A percentile compares a stretch with the other conserved stretches of the same genome.
These are phyloP conservation scores for Cheilosia soror DNA, from an alignment of 2,888 invertebrate genomes.

Conservation along the genomic window DNA sequence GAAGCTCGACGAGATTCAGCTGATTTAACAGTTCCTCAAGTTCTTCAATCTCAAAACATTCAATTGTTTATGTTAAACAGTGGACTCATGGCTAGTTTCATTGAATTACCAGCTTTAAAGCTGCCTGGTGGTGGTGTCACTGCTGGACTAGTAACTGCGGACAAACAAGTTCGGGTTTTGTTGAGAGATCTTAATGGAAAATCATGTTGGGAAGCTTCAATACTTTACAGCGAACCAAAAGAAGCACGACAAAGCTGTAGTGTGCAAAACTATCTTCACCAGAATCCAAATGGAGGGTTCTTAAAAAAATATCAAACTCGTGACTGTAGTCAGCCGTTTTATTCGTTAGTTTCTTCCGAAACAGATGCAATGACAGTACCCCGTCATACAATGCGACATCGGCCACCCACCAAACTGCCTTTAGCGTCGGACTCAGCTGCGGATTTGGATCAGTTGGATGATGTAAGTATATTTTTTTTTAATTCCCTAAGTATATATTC, in stretches of 20 bases:
- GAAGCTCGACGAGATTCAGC: slow-evolving; percentile 81
- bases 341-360: slow-evolving; percentile 77
- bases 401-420: slow-evolving; percentile 91
- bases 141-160: slow-evolving; percentile 90
- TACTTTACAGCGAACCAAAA: slow-evolving; percentile 91
- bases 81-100: slow-evolving; percentile 92
- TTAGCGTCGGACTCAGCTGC: slow-evolving; percentile 92
- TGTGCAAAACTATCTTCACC: slow-evolving; percentile 65
- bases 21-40: slow-evolving; percentile 92
- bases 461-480: slow-evolving; percentile 86
- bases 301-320: slow-evolving; percentile 70
- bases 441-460: slow-evolving; percentile 96
- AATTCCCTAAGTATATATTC: neutral
- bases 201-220: slow-evolving; percentile 97
- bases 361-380: slow-evolving; percentile 81
- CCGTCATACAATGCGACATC: slow-evolving; percentile 88
- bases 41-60: slow-evolving; percentile 93
- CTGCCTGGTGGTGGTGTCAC: slow-evolving; percentile 91
- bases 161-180: slow-evolving; percentile 93
- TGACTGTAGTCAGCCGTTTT: slow-evolving; percentile 78
- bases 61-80: slow-evolving; percentile 94
- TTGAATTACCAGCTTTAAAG: slow-evolving; percentile 94
- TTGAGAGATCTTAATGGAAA: slow-evolving; percentile 96
- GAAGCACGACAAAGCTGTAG: slow-evolving; percentile 54
- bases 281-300: slow-evolving; percentile 52